phyloP scores from a whole-genome alignment of 2,113 vertebrate genomes.

The Alethe diademata region DNA sequence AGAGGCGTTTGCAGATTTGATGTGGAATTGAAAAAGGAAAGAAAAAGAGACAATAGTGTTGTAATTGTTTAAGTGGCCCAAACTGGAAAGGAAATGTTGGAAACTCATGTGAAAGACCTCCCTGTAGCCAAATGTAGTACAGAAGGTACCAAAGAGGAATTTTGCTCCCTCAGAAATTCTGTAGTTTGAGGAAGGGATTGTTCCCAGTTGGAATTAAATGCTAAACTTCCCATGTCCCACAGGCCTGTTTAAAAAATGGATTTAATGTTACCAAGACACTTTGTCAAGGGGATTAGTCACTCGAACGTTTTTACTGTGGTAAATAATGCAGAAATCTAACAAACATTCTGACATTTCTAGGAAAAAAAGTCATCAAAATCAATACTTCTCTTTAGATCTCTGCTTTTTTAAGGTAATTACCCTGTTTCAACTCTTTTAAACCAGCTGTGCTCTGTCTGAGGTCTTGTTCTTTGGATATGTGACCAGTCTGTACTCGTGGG shows the following conservation, averaged over 20 bases:
- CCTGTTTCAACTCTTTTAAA: background rate
- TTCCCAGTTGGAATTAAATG: background rate
- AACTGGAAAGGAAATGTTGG: background rate
- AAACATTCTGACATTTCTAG: background rate
- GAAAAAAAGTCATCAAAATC: background rate
- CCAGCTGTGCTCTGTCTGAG: background rate
- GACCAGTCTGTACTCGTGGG: background rate
- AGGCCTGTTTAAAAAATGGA: background rate
- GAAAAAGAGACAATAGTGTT: background rate
- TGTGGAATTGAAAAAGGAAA: background rate
- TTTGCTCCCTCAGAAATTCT: background rate
- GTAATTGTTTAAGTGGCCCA: background rate
- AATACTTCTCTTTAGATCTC: background rate
- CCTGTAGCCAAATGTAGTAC: background rate
- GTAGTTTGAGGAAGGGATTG: background rate
- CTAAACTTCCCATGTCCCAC: background rate
- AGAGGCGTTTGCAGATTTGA: background rate
- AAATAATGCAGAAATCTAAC: background rate
- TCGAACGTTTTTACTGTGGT: background rate
- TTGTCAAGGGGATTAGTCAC: background rate
- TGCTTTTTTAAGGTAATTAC: background rate
- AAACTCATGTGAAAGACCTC: background rate
- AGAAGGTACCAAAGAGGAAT: slow-evolving; percentile 3
- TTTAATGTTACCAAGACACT: background rate
- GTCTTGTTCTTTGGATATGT: background rate